Percentiles rank a stretch among this genome's conserved stretches.
Evolutionary conservation across 2,797 vertebrate genomes (phyloP).

Genomic region (Telmatherina bonti): DNA sequence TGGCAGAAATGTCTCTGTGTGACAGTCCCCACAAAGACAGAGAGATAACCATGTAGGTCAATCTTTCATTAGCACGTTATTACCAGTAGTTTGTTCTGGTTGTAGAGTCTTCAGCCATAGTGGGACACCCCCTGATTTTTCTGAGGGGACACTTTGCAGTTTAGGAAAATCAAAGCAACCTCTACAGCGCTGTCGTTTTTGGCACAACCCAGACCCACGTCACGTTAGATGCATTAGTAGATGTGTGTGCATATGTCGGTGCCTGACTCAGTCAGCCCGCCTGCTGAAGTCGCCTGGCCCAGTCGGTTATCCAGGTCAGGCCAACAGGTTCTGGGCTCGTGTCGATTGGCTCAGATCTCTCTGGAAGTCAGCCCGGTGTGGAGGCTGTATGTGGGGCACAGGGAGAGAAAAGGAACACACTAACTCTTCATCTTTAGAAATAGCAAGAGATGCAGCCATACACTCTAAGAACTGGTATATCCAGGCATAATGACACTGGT

Average conservation of each 20-base stretch:
- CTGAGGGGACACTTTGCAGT: background rate
- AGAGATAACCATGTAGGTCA: background rate
- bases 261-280: slow-evolving; percentile 47
- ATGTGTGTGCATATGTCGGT: slow-evolving; percentile 25
- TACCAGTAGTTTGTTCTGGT: background rate
- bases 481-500: slow-evolving; percentile 66
- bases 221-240: background rate
- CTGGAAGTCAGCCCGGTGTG: slow-evolving; percentile 77
- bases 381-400: slow-evolving; percentile 81
- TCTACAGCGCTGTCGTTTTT: background rate
- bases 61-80: too few species aligned
- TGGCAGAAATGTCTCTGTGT: too few species aligned
- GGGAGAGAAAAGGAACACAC: slow-evolving; percentile 67
- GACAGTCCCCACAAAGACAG: background rate
- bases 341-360: slow-evolving; percentile 76
- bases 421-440: slow-evolving; percentile 66
- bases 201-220: background rate
- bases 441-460: slow-evolving; percentile 62
- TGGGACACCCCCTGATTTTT: slow-evolving; percentile 7
- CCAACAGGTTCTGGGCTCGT: slow-evolving; percentile 79
- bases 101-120: background rate
- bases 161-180: background rate
- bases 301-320: slow-evolving; percentile 81
- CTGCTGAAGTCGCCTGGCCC: slow-evolving; percentile 61
- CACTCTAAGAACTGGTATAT: slow-evolving; percentile 58